Base-by-base conservation (phyloP, 2,797 vertebrate genomes). In the Mycteria americana region DNA sequence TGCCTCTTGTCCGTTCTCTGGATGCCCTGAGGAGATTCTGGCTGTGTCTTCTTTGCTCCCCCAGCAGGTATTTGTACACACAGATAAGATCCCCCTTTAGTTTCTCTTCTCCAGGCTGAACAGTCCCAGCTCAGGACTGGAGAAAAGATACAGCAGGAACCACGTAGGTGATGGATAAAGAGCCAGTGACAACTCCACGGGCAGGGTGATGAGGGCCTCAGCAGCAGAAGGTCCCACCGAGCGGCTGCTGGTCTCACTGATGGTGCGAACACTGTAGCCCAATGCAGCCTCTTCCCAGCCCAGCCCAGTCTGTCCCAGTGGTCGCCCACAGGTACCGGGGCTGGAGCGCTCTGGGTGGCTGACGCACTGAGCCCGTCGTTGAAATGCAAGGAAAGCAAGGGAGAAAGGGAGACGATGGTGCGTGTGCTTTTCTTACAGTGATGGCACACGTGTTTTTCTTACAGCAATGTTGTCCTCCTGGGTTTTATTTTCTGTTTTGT, bases 291-390 rank as follows among this genome's bases (percentile, higher is more conserved):
- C 18, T 69, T 39, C 51, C 35, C 48, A 78, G 60, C 16, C 27
- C 11, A 43, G 39, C 45, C 67, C 67, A 41, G 15, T 1, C 30
- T 59, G 53, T 10, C 27, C 50, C 85, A 16, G 22, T 5, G 13
- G 27, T 15, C 4, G 3, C 23, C 59, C 18, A 30, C 0, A n/a
- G 59, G 24, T 10, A 11, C 25, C 0, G 2, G 19, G 18, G 23
- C 60, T 60, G 35, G 31, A 39, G 10, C 0, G 1, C 27, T 31
- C 14, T 12, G 18, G 27, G 51, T 15, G 31, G 25, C 35, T n/a
- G 59, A 46, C 0, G 3, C 3, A 1, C 39, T 31, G 33, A 43
- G 53, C 18, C 19, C 2, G 0, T 7, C 3, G 4, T 2, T 53
- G 57, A 79, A 27, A 21, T 8, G 4, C 30, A 21, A 15, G 35